phyloP scores from a whole-genome alignment of 2,888 invertebrate genomes.

The Chrysolina americana region DNA sequence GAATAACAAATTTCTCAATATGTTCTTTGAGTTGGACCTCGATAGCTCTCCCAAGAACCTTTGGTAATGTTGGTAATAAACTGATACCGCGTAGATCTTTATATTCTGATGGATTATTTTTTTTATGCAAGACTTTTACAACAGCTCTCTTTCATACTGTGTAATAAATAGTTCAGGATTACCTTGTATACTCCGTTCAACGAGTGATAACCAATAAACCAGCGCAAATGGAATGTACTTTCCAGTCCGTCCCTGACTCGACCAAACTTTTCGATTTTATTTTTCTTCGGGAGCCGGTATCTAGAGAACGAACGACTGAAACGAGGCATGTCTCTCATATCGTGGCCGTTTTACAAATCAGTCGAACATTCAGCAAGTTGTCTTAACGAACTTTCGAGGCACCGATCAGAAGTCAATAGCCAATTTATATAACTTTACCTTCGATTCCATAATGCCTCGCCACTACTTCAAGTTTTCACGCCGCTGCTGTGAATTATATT shows the following conservation, averaged over 20 bases:
- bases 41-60: no score
- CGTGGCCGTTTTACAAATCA: conserved; percentile 66
- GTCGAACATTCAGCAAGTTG: conserved; percentile 65
- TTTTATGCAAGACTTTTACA: no score
- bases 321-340: conserved; percentile 61
- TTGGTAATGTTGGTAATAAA: no score
- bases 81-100: no score
- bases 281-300: conserved; percentile 59
- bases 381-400: conserved; percentile 62
- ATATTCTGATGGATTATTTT: no score
- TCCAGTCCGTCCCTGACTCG: conserved; percentile 43
- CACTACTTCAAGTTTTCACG: conserved; percentile 49
- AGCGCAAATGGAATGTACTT: neutral
- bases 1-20: no score
- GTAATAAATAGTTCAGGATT: no score
- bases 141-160: no score
- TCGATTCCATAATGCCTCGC: conserved; percentile 49
- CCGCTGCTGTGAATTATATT: conserved; percentile 37
- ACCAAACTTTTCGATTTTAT: conserved; percentile 59
- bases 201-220: no score
- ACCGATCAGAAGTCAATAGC: conserved; percentile 63
- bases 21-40: no score
- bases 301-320: conserved; percentile 55
- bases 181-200: no score
- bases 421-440: conserved; percentile 59